A percentile compares a stretch with the other conserved stretches of the same genome.
These are phyloP conservation scores for Clanis bilineata DNA, from an alignment of 2,888 invertebrate genomes.

Conservation along the genomic window DNA sequence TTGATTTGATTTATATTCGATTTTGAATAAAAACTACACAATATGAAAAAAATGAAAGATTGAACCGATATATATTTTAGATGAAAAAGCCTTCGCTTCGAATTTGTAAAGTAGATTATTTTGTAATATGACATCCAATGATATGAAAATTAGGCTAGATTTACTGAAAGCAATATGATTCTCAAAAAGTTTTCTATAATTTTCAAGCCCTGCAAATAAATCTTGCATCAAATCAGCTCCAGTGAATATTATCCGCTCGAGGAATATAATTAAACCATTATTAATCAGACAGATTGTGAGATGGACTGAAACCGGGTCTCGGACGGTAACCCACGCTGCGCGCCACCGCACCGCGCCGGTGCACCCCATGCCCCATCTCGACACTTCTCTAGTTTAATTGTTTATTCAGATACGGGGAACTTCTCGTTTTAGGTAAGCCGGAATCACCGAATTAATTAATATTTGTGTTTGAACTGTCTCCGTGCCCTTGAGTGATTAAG, in stretches of 20 bases:
- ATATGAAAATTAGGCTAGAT: neutral
- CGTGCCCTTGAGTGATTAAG: conserved; percentile 75
- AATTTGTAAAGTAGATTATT: neutral
- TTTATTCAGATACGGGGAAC: conserved; percentile 75
- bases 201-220: neutral
- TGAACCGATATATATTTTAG: neutral
- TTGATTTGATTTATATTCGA: neutral
- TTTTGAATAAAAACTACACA: neutral
- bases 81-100: no score
- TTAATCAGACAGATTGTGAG: conserved; percentile 11
- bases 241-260: neutral
- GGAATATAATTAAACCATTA: conserved; percentile 7
- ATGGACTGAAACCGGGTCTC: conserved; percentile 8
- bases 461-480: conserved; percentile 78
- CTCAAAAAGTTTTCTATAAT: neutral
- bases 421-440: conserved; percentile 75
- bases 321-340: conserved; percentile 26
- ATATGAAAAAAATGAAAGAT: neutral
- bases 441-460: conserved; percentile 78
- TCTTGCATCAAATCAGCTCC: neutral
- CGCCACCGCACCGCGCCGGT: conserved; percentile 19
- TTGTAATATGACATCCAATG: neutral
- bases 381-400: conserved; percentile 71
- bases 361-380: conserved; percentile 32
- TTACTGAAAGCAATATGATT: neutral